Evolutionary conservation across 2,888 invertebrate species (phyloP).

Genomic region (Hypsopygia costalis): DNA sequence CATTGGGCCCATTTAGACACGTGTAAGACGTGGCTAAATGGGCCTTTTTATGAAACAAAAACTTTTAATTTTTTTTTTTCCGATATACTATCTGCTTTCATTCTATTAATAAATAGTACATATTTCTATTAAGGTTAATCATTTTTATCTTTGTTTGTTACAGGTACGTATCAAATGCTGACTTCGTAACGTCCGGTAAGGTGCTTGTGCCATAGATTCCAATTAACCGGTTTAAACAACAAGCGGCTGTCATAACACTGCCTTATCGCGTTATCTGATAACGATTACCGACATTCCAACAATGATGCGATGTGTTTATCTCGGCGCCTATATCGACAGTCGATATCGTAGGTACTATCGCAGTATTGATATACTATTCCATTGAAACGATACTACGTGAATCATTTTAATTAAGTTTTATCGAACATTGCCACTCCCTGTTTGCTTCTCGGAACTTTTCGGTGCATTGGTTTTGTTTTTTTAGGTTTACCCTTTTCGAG

Average conservation of each 20-base stretch:
- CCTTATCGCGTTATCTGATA: slow-evolving; percentile 31
- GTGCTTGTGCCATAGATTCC: neutral
- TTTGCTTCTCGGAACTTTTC: slow-evolving; percentile 26
- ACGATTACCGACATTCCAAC: slow-evolving; percentile 32
- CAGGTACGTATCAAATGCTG: slow-evolving; percentile 19
- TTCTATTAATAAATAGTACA: too few species aligned
- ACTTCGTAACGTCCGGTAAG: slow-evolving; percentile 3
- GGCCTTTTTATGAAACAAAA: too few species aligned
- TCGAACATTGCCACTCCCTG: slow-evolving; percentile 55
- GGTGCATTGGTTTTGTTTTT: slow-evolving; percentile 6
- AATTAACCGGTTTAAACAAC: slow-evolving; percentile 11
- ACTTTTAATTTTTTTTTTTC: too few species aligned
- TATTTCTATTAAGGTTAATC: too few species aligned
- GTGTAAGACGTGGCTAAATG: too few species aligned
- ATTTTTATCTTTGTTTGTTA: slow-evolving; percentile 16
- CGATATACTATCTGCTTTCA: too few species aligned
- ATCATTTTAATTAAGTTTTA: slow-evolving; percentile 42
- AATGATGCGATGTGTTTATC: slow-evolving; percentile 33
- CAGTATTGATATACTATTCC: slow-evolving; percentile 7
- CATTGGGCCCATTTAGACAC: too few species aligned
- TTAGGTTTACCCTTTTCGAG: neutral
- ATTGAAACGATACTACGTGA: slow-evolving; percentile 28
- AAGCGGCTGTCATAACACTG: slow-evolving; percentile 38
- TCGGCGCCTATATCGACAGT: slow-evolving; percentile 19
- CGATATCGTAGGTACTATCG: slow-evolving; percentile 12